These are phyloP conservation scores for Zenarchopterus dispar DNA, from an alignment of 2,797 vertebrate species.

Conservation along the genomic window DNA sequence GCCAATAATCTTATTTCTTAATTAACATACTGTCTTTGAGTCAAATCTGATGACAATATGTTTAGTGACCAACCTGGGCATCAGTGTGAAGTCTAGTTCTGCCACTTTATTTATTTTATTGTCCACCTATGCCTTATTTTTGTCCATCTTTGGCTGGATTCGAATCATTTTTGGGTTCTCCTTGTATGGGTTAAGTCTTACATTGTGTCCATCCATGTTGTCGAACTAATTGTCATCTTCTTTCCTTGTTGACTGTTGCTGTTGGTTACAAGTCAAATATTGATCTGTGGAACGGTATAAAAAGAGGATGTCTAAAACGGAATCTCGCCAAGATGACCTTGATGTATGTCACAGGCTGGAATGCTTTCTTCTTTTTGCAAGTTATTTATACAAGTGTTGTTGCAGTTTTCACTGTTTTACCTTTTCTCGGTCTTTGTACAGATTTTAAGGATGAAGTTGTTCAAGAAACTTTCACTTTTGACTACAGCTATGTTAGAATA, in stretches of 20 bases:
- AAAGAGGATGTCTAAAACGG: constrained; percentile 5
- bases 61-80: too few species aligned
- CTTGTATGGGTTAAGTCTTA: neutral
- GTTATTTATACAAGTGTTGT: neutral
- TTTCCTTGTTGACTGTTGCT: neutral
- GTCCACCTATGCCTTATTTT: too few species aligned
- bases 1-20: too few species aligned
- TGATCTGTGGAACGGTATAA: constrained; percentile 5
- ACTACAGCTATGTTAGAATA: neutral
- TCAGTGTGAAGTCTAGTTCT: too few species aligned
- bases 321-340: constrained; percentile 1
- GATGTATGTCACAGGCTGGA: neutral
- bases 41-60: too few species aligned
- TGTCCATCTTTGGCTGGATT: too few species aligned
- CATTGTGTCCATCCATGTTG: constrained; percentile 1
- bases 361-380: neutral
- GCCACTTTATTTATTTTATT: too few species aligned
- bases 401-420: neutral
- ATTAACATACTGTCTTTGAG: too few species aligned
- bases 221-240: neutral
- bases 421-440: neutral
- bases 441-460: too few species aligned
- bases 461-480: too few species aligned
- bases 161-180: too few species aligned
- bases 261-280: constrained; percentile 1